Conservation (phyloP, 2,113 vertebrate species). For the Hydropotes inermis region DNA sequence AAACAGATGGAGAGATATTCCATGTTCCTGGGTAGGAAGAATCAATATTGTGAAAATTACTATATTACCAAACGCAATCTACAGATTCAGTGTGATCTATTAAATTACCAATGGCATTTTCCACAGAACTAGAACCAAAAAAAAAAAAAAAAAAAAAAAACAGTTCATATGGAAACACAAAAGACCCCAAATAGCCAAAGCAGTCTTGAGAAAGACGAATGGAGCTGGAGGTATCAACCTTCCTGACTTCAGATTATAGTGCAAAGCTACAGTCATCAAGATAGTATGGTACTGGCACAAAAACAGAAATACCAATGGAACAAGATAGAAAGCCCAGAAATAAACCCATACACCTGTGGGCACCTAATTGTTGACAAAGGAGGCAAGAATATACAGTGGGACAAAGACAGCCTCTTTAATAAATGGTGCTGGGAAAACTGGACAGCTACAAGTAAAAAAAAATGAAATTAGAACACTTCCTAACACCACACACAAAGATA, state of each 20-base stretch:
- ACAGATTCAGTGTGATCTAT: background rate
- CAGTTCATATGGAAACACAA: background rate
- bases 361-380: background rate
- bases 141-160: background rate
- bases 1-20: background rate
- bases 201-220: background rate
- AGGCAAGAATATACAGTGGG: background rate
- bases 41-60: background rate
- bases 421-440: background rate
- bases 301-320: background rate
- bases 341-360: background rate
- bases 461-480: background rate
- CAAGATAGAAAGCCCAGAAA: background rate
- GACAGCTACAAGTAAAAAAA: fast-evolving
- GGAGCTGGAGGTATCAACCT: background rate
- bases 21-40: background rate
- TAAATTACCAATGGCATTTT: background rate
- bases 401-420: background rate
- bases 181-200: background rate
- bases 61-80: background rate
- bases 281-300: background rate
- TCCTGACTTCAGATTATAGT: background rate
- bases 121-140: background rate
- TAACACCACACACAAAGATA: background rate
- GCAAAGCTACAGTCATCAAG: background rate